Evolutionary conservation across 2,888 invertebrate genomes (phyloP).

Genomic region (Drosophila mimetica): DNA sequence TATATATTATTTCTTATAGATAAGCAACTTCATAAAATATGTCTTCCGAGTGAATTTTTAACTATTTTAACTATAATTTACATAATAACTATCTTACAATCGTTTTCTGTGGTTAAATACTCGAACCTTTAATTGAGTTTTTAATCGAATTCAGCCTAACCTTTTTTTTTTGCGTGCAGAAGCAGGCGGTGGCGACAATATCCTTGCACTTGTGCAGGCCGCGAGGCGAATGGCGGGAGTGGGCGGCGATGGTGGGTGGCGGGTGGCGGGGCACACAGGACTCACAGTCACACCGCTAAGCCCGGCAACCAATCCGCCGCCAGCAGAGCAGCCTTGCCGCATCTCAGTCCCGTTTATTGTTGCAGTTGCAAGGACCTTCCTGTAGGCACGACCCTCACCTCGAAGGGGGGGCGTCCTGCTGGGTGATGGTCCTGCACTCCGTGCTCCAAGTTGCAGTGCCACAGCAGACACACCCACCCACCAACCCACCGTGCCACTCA

Average conservation of each 20-base stretch:
- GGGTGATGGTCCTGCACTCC: conserved; percentile 52
- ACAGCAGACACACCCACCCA: conserved; percentile 29
- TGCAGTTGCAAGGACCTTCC: conserved; percentile 58
- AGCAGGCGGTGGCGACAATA: conserved; percentile 72
- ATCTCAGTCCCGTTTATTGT: conserved; percentile 54
- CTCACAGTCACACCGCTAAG: conserved; percentile 44
- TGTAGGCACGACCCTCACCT: conserved; percentile 21
- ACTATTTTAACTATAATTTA: too few relatives aligned
- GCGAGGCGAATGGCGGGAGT: conserved; percentile 50
- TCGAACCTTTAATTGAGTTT: too few relatives aligned
- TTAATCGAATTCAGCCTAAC: neutral
- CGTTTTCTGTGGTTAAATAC: too few relatives aligned
- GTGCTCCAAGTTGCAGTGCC: conserved; percentile 52
- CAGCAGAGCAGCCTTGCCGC: conserved; percentile 51
- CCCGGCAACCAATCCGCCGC: conserved; percentile 63
- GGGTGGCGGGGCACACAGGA: conserved; percentile 3
- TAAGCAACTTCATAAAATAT: too few relatives aligned
- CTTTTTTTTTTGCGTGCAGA: conserved; percentile 3
- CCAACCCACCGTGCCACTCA: neutral
- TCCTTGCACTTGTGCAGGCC: conserved; percentile 79
- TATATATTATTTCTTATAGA: too few relatives aligned
- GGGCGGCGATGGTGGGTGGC: neutral
- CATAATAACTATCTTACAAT: too few relatives aligned
- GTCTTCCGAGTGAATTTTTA: too few relatives aligned
- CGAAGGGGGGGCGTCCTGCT: neutral